Base-by-base conservation (phyloP, 2,113 vertebrate genomes). In the Lepidothrix coronata region DNA sequence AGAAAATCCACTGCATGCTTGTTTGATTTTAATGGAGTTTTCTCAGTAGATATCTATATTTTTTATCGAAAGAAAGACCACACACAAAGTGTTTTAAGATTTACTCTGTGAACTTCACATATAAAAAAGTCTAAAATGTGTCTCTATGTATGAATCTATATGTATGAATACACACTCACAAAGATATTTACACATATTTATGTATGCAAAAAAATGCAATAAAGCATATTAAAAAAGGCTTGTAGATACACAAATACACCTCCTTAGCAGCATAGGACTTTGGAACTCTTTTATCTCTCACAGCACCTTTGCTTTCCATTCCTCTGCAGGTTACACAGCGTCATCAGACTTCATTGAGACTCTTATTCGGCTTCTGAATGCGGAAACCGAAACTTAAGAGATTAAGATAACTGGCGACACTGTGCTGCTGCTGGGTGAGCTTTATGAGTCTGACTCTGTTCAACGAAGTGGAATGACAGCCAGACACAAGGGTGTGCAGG, bases 341-440 rank as follows among this genome's bases (percentile, higher is more conserved):
- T 39, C 31, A 18, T n/a, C 57, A 10, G 11, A 13, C 30, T 17
- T 77, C 4, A n/a, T n/a, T 8, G 33, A 73, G 21, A 49, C 28
- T n/a, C 33, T 39, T 35, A 19, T 12, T 91, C n/a, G 27, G 51
- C 62, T 59, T 78, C 74, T 13, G 6, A 3, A 12, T 0, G 0
- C 44, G 19, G 63, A 84, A 82, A 74, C 13, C 2, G 3, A 88
- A 82, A 88, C 1, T 0, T 3, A 89, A 72, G 24, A 43, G 13
- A 24, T 66, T 30, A 31, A 81, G 65, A 14, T 48, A 85, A 51
- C 28, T 35, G 58, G 6, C 43, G 62, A n/a, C 0, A 2, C n/a
- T 8, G 25, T 66, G 61, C 14, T 71, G 19, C 31, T 74, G 11
- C 59, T 55, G 61, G 49, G 43, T 43, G 48, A 95, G 22, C 4